Conservation (phyloP, 1,140 invertebrate genomes). For the Ericerus pela region DNA sequence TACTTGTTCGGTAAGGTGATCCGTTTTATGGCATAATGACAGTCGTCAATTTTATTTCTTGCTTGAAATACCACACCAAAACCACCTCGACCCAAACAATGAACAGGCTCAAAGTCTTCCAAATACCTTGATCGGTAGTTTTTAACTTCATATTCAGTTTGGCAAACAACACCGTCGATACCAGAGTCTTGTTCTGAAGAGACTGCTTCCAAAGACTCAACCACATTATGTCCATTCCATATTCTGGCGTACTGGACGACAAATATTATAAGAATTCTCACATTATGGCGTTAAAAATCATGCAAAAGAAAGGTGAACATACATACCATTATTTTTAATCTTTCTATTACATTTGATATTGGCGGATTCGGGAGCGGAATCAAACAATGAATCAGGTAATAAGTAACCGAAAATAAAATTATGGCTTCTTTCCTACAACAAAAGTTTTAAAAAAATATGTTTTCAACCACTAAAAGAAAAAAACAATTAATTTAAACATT, state of each 20-base stretch:
- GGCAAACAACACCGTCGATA: background rate
- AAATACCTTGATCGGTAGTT: conserved; percentile 52
- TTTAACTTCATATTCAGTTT: background rate
- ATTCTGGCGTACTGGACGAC: too few relatives aligned
- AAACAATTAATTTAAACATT: too few relatives aligned
- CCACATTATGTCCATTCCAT: too few relatives aligned
- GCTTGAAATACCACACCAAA: conserved; percentile 96
- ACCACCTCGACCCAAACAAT: conserved; percentile 79
- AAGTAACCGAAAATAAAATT: background rate
- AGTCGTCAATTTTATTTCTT: conserved; percentile 86
- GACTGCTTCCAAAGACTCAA: too few relatives aligned
- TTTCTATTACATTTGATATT: too few relatives aligned
- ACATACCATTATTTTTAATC: too few relatives aligned
- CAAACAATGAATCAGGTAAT: background rate
- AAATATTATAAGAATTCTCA: too few relatives aligned
- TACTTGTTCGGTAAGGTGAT: conserved; percentile 75
- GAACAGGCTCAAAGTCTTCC: conserved; percentile 70
- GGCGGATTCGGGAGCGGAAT: background rate
- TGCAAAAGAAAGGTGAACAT: too few relatives aligned
- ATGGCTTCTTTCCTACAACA: background rate
- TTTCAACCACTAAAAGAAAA: too few relatives aligned
- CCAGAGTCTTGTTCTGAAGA: background rate
- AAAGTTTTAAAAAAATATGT: too few relatives aligned
- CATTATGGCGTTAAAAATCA: too few relatives aligned
- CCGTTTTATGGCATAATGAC: conserved; percentile 87